phyloP scores from a whole-genome alignment of 2,888 invertebrate species.

The Oligia strigilis region DNA sequence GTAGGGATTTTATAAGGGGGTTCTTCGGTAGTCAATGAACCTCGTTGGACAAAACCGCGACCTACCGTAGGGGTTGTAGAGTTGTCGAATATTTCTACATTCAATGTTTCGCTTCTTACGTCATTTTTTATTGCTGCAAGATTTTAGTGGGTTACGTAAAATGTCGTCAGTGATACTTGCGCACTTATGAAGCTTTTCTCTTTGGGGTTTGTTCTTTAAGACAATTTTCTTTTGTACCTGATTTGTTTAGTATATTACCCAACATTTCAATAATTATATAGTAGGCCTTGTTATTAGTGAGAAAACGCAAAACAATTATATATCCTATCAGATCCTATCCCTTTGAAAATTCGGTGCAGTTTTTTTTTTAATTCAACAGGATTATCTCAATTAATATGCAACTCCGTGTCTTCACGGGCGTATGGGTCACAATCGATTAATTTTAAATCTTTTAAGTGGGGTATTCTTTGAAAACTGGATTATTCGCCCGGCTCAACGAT shows the following conservation, averaged over 20 bases:
- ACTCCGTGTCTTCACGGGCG: slow-evolving; percentile 65
- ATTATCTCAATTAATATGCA: slow-evolving; percentile 73
- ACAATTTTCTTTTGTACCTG: too few species aligned
- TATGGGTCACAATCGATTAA: slow-evolving; percentile 70
- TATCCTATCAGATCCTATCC: slow-evolving; percentile 16
- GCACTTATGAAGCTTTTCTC: neutral
- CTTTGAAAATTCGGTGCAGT: slow-evolving; percentile 13
- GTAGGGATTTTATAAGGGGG: slow-evolving; percentile 72
- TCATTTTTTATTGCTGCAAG: slow-evolving; percentile 48
- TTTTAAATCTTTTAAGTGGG: slow-evolving; percentile 66
- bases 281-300: neutral
- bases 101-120: slow-evolving; percentile 56
- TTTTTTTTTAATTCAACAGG: slow-evolving; percentile 59
- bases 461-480: slow-evolving; percentile 62
- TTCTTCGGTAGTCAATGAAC: slow-evolving; percentile 83
- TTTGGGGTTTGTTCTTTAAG: neutral
- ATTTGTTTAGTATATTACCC: neutral
- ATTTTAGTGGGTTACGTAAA: slow-evolving; percentile 20
- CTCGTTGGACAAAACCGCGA: slow-evolving; percentile 83
- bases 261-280: neutral
- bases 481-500: slow-evolving; percentile 45
- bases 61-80: slow-evolving; percentile 84
- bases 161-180: neutral
- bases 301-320: slow-evolving; percentile 1
- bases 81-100: slow-evolving; percentile 74